A percentile compares a stretch with the other conserved stretches of the same genome.
These are phyloP conservation scores for Pedicia rivosa DNA, from an alignment of 2,888 invertebrate genomes.

Conservation along the genomic window DNA sequence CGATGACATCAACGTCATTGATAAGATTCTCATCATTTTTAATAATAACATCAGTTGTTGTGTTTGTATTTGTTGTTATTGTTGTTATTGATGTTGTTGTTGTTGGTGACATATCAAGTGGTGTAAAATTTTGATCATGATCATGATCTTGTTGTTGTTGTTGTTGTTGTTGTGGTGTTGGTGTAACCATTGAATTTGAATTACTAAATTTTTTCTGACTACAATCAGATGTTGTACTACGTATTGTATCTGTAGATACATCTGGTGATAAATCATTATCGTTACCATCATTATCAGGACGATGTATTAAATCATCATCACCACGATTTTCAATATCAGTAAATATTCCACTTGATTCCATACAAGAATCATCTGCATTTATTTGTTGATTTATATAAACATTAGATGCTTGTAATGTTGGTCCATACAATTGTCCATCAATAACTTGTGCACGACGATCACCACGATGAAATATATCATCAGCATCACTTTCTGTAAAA, in stretches of 20 bases:
- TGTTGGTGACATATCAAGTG: conserved; percentile 3
- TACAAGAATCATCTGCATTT: conserved; percentile 52
- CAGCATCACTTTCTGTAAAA: conserved; percentile 80
- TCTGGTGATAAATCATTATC: conserved; percentile 47
- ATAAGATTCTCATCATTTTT: conserved; percentile 4
- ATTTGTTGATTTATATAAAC: conserved; percentile 32
- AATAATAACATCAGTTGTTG: neutral
- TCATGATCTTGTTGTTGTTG: conserved; percentile 4
- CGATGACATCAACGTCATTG: conserved; percentile 1
- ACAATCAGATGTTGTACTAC: conserved; percentile 37
- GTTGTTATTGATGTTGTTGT: too few relatives aligned
- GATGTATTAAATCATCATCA: conserved; percentile 37
- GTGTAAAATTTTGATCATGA: neutral
- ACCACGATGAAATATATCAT: conserved; percentile 49
- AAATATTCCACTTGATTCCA: conserved; percentile 82
- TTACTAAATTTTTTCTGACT: conserved; percentile 32
- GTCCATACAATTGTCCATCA: conserved; percentile 76
- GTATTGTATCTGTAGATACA: conserved; percentile 33
- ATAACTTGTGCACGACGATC: conserved; percentile 71
- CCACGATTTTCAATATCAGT: conserved; percentile 69
- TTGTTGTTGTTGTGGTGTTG: conserved; percentile 6
- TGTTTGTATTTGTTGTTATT: too few relatives aligned
- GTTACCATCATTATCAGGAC: conserved; percentile 20
- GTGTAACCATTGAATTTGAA: conserved; percentile 1
- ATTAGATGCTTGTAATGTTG: conserved; percentile 30